Conservation (phyloP, 1,140 invertebrate genomes). For the Trichonephila inaurata region DNA sequence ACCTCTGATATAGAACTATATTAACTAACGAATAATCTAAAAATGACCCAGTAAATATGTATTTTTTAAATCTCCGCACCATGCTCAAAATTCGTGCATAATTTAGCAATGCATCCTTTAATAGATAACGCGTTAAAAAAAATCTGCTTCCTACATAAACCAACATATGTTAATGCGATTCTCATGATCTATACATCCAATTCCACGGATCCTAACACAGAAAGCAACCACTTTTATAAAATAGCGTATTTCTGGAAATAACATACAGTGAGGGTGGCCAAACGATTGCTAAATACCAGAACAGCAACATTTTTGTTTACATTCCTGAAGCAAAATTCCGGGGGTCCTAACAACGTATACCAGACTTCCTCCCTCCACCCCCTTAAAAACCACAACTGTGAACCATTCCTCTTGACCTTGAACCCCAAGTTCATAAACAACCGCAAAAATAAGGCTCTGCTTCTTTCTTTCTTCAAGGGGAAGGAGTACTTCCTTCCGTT, state of each 20-base stretch:
- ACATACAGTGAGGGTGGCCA: not conserved
- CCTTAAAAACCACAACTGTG: conserved; percentile 7
- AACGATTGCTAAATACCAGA: not conserved
- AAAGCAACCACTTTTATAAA: too few relatives aligned
- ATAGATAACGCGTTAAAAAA: too few relatives aligned
- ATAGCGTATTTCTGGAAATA: not conserved
- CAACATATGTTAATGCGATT: too few relatives aligned
- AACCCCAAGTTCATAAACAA: conserved; percentile 13
- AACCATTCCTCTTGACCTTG: not conserved
- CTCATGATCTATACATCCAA: too few relatives aligned
- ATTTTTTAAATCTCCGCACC: too few relatives aligned
- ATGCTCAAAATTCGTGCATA: too few relatives aligned
- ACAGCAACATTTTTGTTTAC: conserved; percentile 29
- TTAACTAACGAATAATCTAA: too few relatives aligned
- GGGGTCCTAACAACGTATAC: not conserved
- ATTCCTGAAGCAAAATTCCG: not conserved
- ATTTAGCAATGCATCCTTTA: too few relatives aligned
- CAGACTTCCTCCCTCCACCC: not conserved
- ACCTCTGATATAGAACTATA: too few relatives aligned
- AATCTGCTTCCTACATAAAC: too few relatives aligned
- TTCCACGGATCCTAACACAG: too few relatives aligned
- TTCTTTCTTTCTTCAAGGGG: not conserved
- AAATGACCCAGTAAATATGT: too few relatives aligned
- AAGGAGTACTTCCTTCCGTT: not conserved
- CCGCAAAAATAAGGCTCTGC: conserved; percentile 12